phyloP scores from a whole-genome alignment of 2,113 vertebrate species.

The Scopus umbretta region DNA sequence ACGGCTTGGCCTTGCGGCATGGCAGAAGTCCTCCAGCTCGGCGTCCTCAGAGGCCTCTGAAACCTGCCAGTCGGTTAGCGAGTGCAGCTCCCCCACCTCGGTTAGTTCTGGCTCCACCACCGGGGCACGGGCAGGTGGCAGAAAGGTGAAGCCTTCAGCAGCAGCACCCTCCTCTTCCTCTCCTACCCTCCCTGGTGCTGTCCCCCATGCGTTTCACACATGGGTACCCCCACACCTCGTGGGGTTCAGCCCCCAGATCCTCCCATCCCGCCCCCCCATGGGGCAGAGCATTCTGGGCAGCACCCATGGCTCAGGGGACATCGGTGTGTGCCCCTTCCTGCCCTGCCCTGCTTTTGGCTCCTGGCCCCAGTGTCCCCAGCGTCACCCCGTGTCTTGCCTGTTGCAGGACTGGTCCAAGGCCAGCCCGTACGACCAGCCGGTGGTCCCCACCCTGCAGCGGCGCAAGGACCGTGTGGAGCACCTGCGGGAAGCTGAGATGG shows the following conservation, averaged over 20 bases:
- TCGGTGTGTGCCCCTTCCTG: fast-evolving
- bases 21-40: conserved; percentile 97
- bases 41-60: conserved; percentile 97
- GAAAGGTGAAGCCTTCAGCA: not conserved
- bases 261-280: not conserved
- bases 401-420: conserved; percentile 93
- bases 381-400: not conserved
- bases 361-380: not conserved
- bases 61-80: conserved; percentile 96
- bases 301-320: fast-evolving
- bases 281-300: not conserved
- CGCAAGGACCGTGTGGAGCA: conserved; percentile 88
- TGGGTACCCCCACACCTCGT: not conserved
- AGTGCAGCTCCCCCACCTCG: conserved; percentile 96
- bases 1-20: not conserved
- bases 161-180: not conserved
- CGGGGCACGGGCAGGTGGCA: not conserved
- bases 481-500: conserved; percentile 80
- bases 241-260: not conserved
- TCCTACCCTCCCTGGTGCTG: not conserved
- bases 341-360: not conserved
- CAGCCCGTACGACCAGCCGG: conserved; percentile 83
- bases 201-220: fast-evolving
- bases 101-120: conserved; percentile 76
- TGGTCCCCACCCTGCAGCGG: conserved; percentile 81